phyloP scores from a whole-genome alignment of 1,140 invertebrate genomes.

The Diuraphis noxia region DNA sequence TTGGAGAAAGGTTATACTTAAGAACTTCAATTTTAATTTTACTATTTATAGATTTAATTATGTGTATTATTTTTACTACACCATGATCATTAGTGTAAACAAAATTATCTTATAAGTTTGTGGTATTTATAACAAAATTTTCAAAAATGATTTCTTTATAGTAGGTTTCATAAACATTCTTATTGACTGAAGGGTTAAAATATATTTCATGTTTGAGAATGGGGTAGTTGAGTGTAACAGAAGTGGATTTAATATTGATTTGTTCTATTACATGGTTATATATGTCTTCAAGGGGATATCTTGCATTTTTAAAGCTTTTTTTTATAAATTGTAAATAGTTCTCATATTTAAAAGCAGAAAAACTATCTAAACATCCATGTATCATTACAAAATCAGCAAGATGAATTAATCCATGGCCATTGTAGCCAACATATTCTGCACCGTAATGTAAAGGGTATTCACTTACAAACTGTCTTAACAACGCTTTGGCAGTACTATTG shows the following conservation, averaged over 20 bases:
- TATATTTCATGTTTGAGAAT: not conserved
- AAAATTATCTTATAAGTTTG: not conserved
- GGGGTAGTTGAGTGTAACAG: not conserved
- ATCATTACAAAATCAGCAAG: not conserved
- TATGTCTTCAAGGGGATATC: slow-evolving; percentile 2
- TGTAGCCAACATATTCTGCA: not conserved
- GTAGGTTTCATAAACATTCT: not conserved
- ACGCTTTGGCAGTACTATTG: too few species aligned
- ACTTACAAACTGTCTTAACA: too few species aligned
- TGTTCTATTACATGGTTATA: slow-evolving; percentile 15
- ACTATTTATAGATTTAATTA: not conserved
- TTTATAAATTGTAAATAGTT: too few species aligned
- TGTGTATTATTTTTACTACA: not conserved
- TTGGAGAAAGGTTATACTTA: not conserved
- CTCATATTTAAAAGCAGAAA: not conserved
- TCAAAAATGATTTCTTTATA: not conserved
- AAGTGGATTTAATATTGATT: not conserved
- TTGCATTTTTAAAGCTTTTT: not conserved
- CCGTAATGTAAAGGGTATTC: too few species aligned
- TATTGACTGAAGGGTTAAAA: not conserved
- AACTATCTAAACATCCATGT: not conserved
- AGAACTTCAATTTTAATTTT: not conserved
- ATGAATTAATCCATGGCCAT: not conserved
- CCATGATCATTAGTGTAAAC: not conserved
- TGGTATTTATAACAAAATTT: not conserved